Evolutionary conservation across 2,888 invertebrate genomes (phyloP), one percentile per base, ranked within the genome.

Genomic region (Ochropleura plecta): DNA sequence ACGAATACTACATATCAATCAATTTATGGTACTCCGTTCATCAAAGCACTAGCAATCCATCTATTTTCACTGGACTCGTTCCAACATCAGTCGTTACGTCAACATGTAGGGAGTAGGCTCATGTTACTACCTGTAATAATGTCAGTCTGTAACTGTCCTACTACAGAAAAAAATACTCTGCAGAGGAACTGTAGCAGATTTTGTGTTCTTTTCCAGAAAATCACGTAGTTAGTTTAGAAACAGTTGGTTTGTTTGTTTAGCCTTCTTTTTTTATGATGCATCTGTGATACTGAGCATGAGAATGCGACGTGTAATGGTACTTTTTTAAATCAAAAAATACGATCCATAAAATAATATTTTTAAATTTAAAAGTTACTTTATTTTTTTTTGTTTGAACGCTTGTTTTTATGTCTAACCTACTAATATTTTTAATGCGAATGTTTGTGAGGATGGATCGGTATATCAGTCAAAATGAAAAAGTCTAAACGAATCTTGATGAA

Each of bases 1-100:
- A 60, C 18, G 7, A 65, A 40, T 65, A 30, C 48, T 59, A n/a
- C 75, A 14, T 55, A 79, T 73, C 55, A 68, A 83, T 70, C 80
- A 65, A 83, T 83, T 57, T 18, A 57, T 83, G n/a, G 65, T 30
- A n/a, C 18, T 60, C 16, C 40, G 51, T 70, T 80, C 16, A 69
- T 83, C 66, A 73, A 59, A 65, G 40, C 12, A 1, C 0, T 16
- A 18, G 64, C 30, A 66, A 83, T 81, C 44, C 53, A 59, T 83
- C 57, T 66, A 57, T 49, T 8, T 40, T 16, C 12, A 5, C 57
- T 81, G 84, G 81, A 81, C n/a, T 44, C 16, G 84, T 44, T 79
- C 81, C 81, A 81, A 83, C 53, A 69, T 55, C 14, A 6, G 46
- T 51, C 14, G 51, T 49, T 55, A 67, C 30, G 55, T 51, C 40